Base-by-base conservation (phyloP, 2,113 vertebrate genomes). In the Cynocephalus volans region DNA sequence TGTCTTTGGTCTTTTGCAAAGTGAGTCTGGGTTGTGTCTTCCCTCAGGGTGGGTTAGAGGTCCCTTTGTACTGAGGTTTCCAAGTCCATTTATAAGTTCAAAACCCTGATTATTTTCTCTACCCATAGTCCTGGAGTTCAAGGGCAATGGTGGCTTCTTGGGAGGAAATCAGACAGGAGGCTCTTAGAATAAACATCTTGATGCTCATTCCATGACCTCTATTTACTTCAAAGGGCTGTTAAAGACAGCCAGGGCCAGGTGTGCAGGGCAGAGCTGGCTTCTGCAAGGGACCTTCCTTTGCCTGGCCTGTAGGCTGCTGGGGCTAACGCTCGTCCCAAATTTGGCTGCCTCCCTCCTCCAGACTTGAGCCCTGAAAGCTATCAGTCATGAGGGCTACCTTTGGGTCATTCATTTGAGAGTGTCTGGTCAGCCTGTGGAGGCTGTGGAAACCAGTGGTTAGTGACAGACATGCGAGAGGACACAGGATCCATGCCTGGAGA, bases 221-320 rank as follows among this genome's bases (percentile, higher is more conserved):
- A 87, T 93, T 95, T 96, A 95, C 97, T 97, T 98, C 98, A 98
- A 97, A 98, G 97, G 26, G 60, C 65, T 92, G 64, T 93, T 97
- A 93, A 94, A 80, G 56, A 75, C 24, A 96, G 97, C 19, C 41
- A 54, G 92, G 88, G 48, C 75, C 76, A 41, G 92, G 87, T 19
- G 50, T 36, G 13, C 69, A 18, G 90, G 84, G 79, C 73, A 92
- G 89, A 92, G 69, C 45, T 84, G 65, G 45, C 60, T 83, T 94
- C 93, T 28, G 82, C 4, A 2, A 81, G 41, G 11, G 36, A 62
- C 52, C 77, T 67, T 73, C 50, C 58, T 96, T 75, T 4, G 6
- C 70, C 76, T 84, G 48, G 48, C 15, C 7, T 21, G 10, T 72
- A 84, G 76, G 36, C 77, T 93, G 10, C n/a, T 48, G 79, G 69